phyloP scores from a whole-genome alignment of 2,797 vertebrate species.

The Netta rufina region DNA sequence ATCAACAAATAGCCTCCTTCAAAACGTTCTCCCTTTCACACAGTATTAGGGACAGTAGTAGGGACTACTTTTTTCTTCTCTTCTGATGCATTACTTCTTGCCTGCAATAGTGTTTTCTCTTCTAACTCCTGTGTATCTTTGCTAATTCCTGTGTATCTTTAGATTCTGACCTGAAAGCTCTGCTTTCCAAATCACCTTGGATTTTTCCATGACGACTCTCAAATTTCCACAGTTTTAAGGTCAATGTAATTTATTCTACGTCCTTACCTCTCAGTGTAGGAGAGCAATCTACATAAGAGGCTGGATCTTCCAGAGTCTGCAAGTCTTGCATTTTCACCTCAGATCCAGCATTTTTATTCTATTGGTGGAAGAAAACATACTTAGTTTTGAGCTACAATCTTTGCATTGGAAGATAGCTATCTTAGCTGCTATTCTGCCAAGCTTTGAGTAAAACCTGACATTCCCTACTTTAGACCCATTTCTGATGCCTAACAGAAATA shows the following conservation, averaged over 20 bases:
- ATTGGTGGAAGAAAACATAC: neutral
- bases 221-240: neutral
- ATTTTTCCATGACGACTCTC: neutral
- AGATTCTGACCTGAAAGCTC: neutral
- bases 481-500: neutral
- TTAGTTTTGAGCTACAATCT: neutral
- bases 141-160: neutral
- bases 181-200: neutral
- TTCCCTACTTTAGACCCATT: neutral
- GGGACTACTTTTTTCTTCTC: neutral
- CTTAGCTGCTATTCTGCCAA: neutral
- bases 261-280: slow-evolving; percentile 13
- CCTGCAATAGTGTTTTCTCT: neutral
- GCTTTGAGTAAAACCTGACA: neutral
- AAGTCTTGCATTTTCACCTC: neutral
- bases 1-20: neutral
- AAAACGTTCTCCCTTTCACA: neutral
- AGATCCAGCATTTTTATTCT: neutral
- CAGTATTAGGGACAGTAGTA: neutral
- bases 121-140: neutral
- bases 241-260: neutral
- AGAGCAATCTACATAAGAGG: neutral
- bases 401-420: neutral
- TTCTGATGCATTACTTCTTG: neutral
- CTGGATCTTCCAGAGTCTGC: neutral